Percentiles rank a stretch among this genome's conserved stretches.
phyloP scores from a whole-genome alignment of 2,888 invertebrate species.

The Eupithecia insigniata region DNA sequence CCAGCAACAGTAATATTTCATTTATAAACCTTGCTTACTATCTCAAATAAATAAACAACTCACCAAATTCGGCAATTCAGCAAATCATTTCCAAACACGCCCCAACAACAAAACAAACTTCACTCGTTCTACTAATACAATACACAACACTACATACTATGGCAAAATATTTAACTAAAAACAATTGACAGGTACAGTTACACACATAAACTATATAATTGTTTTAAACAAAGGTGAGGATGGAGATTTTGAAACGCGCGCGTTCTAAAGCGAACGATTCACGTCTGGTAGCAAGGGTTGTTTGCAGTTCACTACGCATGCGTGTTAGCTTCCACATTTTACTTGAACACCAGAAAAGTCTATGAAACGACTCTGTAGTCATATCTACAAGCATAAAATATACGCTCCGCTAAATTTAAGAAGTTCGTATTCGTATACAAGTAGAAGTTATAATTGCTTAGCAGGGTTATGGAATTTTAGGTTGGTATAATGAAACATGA shows the following conservation, averaged over 20 bases:
- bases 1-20: background rate
- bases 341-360: conserved; percentile 10
- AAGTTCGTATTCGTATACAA: background rate
- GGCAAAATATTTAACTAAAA: conserved; percentile 18
- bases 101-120: conserved; percentile 5
- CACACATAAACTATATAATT: conserved; percentile 28
- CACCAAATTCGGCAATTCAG: conserved; percentile 38
- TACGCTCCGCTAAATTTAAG: background rate
- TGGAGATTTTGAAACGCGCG: conserved; percentile 31
- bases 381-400: conserved; percentile 15
- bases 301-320: conserved; percentile 39
- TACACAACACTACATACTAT: conserved; percentile 19
- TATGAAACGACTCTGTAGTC: conserved; percentile 14
- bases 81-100: conserved; percentile 30
- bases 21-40: background rate
- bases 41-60: conserved; percentile 26
- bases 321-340: conserved; percentile 22
- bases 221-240: conserved; percentile 27
- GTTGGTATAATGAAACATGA: background rate
- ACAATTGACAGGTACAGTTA: conserved; percentile 38
- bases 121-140: background rate
- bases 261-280: conserved; percentile 30
- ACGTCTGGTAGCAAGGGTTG: conserved; percentile 39
- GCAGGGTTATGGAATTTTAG: background rate
- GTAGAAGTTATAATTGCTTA: conserved; percentile 13